These are phyloP conservation scores for Drosophila teissieri DNA, from an alignment of 1,140 invertebrate genomes.

Conservation along the genomic window DNA sequence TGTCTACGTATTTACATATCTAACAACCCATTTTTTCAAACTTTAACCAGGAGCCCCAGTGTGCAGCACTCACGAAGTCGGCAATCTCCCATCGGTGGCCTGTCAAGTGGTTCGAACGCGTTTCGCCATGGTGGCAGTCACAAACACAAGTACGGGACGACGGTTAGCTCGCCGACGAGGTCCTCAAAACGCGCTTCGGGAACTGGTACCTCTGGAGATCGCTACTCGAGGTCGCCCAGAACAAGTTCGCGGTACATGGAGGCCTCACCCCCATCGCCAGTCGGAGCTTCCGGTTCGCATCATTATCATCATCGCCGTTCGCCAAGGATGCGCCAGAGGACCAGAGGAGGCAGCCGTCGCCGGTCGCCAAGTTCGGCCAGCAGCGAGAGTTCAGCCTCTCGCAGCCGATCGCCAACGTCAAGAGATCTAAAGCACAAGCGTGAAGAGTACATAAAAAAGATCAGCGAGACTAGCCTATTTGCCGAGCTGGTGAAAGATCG, in stretches of 20 bases:
- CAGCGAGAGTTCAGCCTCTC: conserved; percentile 63
- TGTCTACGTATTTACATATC: too few species aligned
- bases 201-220: conserved; percentile 52
- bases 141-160: conserved; percentile 65
- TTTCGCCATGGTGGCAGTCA: conserved; percentile 67
- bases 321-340: conserved; percentile 49
- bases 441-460: conserved; percentile 89
- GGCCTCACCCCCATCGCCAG: conserved; percentile 60
- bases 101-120: conserved; percentile 47
- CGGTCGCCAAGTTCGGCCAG: conserved; percentile 65
- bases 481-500: conserved; percentile 94
- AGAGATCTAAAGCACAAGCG: conserved; percentile 84
- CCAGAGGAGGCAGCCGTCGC: conserved; percentile 58
- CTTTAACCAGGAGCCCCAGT: conserved; percentile 69
- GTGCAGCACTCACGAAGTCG: conserved; percentile 63
- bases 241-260: conserved; percentile 66
- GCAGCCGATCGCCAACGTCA: conserved; percentile 64
- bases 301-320: conserved; percentile 62
- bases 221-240: conserved; percentile 73
- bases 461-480: conserved; percentile 93
- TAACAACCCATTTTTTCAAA: not conserved
- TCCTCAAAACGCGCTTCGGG: conserved; percentile 72
- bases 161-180: conserved; percentile 40
- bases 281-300: conserved; percentile 60
- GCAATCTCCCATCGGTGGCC: conserved; percentile 61